These are phyloP conservation scores for Prunella fulvescens DNA, from an alignment of 2,113 vertebrate species.

Conservation along the genomic window DNA sequence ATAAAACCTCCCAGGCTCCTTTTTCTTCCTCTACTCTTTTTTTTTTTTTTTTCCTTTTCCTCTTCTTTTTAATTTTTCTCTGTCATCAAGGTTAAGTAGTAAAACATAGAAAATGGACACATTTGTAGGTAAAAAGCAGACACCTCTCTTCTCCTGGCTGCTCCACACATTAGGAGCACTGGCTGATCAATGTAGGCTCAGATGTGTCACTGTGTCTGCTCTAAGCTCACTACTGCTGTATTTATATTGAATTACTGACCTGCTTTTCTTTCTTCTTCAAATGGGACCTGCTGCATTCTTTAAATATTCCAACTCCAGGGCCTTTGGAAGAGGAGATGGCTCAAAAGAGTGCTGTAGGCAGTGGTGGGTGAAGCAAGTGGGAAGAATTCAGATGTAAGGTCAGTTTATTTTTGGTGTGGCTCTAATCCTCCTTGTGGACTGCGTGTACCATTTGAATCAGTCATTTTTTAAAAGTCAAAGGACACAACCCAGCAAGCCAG, in stretches of 20 bases:
- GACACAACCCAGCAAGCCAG: neutral
- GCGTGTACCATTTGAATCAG: neutral
- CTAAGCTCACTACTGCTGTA: neutral
- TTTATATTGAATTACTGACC: neutral
- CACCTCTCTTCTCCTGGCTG: neutral
- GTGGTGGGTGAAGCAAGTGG: neutral
- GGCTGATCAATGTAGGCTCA: neutral
- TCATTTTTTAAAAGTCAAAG: slow-evolving; percentile 1
- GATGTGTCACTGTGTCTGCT: neutral
- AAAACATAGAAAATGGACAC: neutral
- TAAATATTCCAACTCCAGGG: neutral
- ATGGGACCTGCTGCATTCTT: neutral
- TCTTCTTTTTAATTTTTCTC: neutral
- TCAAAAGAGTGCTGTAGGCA: neutral
- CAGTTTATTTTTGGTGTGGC: neutral
- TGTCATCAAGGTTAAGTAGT: neutral
- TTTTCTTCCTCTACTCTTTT: neutral
- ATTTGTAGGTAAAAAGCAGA: neutral
- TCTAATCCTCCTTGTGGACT: neutral
- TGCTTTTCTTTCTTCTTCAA: neutral
- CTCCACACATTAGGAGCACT: slow-evolving; percentile 4
- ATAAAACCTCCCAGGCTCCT: slow-evolving; percentile 20
- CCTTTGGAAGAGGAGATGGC: neutral
- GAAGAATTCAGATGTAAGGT: neutral
- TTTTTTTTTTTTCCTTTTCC: neutral